phyloP scores from a whole-genome alignment of 2,113 vertebrate genomes.

The Speoplatyrhinus poulsoni region DNA sequence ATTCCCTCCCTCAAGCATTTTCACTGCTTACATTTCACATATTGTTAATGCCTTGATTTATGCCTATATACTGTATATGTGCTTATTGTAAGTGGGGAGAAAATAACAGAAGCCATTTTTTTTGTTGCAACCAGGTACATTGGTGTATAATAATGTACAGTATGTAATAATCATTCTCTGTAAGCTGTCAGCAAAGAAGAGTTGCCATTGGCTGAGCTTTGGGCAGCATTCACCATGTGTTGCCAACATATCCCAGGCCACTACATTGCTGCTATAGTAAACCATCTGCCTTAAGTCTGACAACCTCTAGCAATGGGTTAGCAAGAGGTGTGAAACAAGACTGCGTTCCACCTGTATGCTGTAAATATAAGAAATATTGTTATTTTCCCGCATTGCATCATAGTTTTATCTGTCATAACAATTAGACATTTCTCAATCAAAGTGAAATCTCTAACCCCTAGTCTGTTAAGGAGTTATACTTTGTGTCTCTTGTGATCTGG shows the following conservation, averaged over 20 bases:
- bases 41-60: not conserved
- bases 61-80: not conserved
- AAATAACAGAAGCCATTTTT: not conserved
- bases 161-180: too few species aligned
- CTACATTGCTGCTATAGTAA: constrained; percentile 17
- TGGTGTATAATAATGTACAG: too few species aligned
- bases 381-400: not conserved
- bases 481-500: too few species aligned
- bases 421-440: too few species aligned
- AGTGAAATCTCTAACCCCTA: too few species aligned
- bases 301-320: constrained; percentile 8
- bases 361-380: too few species aligned
- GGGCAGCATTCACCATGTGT: not conserved
- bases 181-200: constrained; percentile 2
- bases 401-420: not conserved
- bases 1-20: not conserved
- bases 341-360: not conserved
- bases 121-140: not conserved
- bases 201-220: not conserved
- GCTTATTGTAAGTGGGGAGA: not conserved
- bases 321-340: not conserved
- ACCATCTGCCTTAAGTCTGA: constrained; percentile 27
- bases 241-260: not conserved
- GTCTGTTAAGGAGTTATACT: too few species aligned
- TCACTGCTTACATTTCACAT: not conserved